These are phyloP conservation scores for Trinorchestia longiramus DNA, from an alignment of 1,140 invertebrate species.

Conservation along the genomic window DNA sequence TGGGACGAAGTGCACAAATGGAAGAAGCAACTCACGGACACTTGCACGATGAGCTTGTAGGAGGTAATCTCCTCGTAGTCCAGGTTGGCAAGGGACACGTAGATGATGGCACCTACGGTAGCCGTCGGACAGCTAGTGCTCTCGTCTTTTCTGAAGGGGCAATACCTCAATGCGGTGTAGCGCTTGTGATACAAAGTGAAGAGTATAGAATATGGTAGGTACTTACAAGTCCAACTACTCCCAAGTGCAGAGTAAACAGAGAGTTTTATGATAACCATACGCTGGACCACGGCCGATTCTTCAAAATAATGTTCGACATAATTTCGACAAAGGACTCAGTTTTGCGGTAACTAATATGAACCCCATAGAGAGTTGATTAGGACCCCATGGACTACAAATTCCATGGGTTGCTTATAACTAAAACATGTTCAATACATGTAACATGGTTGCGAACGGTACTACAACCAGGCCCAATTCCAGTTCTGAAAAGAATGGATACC, in stretches of 20 bases:
- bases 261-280: not conserved
- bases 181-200: no score
- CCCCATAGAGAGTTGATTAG: not conserved
- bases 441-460: not conserved
- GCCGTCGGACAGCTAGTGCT: not conserved
- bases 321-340: not conserved
- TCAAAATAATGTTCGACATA: not conserved
- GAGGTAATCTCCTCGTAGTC: conserved; percentile 44
- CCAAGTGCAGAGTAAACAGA: not conserved
- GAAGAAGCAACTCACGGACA: conserved; percentile 32
- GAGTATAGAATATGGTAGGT: no score
- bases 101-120: conserved; percentile 46
- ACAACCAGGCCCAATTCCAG: not conserved
- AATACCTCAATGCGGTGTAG: not conserved
- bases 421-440: not conserved
- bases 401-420: not conserved
- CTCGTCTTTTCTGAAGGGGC: conserved; percentile 12
- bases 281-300: not conserved
- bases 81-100: conserved; percentile 30
- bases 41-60: conserved; percentile 52
- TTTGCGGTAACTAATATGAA: not conserved
- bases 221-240: not conserved
- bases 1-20: not conserved
- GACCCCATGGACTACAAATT: not conserved
- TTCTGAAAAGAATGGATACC: not conserved